Percentiles rank a stretch among this genome's conserved stretches.
Conservation (phyloP, 2,797 vertebrate species). For the Otolemur crassicaudatus region DNA sequence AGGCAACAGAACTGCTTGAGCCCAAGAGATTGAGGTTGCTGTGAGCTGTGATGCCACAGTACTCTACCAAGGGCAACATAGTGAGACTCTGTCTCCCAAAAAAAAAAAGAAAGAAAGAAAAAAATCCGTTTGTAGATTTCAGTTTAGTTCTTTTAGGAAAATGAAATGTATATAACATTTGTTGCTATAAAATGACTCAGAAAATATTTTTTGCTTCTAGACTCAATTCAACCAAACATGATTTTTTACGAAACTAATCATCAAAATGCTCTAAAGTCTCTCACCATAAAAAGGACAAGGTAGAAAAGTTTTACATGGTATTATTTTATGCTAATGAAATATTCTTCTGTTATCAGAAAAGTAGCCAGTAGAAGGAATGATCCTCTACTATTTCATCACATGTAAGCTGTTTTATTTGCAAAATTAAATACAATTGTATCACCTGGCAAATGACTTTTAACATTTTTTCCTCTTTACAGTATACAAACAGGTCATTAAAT, state of each 20-base stretch:
- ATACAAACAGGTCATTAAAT: background rate
- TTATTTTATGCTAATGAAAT: slow-evolving; percentile 35
- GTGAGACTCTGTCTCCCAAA: too few species aligned
- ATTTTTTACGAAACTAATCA: background rate
- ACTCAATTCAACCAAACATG: background rate
- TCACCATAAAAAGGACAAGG: background rate
- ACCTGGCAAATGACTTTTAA: slow-evolving; percentile 17
- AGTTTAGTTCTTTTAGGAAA: slow-evolving; percentile 29
- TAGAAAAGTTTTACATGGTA: background rate
- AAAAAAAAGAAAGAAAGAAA: too few species aligned
- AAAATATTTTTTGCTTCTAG: slow-evolving; percentile 11
- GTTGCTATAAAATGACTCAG: slow-evolving; percentile 8
- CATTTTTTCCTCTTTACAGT: background rate
- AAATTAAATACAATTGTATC: slow-evolving; percentile 30
- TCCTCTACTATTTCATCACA: slow-evolving; percentile 21
- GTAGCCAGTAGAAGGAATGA: background rate
- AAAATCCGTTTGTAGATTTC: slow-evolving; percentile 26
- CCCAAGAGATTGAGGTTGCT: too few species aligned
- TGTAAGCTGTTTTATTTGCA: background rate
- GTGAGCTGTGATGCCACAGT: too few species aligned
- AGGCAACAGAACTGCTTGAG: too few species aligned
- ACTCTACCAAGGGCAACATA: too few species aligned
- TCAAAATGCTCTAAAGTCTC: background rate
- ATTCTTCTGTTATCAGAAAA: background rate
- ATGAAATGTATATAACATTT: slow-evolving; percentile 15